Evolutionary conservation across 2,888 invertebrate genomes (phyloP).

Genomic region (Caenorhabditis sp.): DNA sequence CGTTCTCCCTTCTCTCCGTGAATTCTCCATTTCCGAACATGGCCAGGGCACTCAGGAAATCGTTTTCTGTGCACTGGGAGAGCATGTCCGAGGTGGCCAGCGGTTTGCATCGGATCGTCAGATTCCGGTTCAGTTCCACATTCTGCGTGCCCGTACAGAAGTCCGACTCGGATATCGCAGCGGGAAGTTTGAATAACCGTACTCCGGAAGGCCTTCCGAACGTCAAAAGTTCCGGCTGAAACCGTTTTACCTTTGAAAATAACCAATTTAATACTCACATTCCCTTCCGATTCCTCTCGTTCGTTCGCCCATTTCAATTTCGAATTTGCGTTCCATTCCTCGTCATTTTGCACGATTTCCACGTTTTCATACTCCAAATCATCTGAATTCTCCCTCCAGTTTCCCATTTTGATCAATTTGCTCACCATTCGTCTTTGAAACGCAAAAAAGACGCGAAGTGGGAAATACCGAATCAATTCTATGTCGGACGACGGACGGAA

Average conservation of each 20-base stretch:
- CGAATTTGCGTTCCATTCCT: conserved; percentile 40
- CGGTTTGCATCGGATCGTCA: conserved; percentile 30
- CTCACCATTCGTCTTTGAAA: conserved; percentile 44
- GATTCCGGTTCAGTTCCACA: conserved; percentile 16
- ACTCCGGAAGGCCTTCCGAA: background rate
- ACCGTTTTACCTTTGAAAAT: background rate
- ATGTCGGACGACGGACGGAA: conserved; percentile 47
- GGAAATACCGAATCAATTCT: conserved; percentile 52
- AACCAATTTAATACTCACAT: background rate
- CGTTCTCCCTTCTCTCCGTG: conserved; percentile 4
- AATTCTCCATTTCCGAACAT: conserved; percentile 33
- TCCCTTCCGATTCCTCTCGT: background rate
- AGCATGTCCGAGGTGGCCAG: conserved; percentile 1
- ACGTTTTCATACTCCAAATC: conserved; percentile 25
- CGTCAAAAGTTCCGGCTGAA: conserved; percentile 4
- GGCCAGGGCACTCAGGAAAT: conserved; percentile 21
- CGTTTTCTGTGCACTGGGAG: conserved; percentile 25
- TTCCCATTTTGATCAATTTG: too few relatives aligned
- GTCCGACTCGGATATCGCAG: conserved; percentile 21
- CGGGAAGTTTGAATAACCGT: conserved; percentile 29
- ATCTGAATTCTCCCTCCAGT: conserved; percentile 6
- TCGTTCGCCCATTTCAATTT: background rate
- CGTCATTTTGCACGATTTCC: conserved; percentile 24
- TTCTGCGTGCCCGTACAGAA: conserved; percentile 42
- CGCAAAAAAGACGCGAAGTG: conserved; percentile 37